Conservation (phyloP, 2,113 vertebrate species). For the Plecturocebus donacophilus region DNA sequence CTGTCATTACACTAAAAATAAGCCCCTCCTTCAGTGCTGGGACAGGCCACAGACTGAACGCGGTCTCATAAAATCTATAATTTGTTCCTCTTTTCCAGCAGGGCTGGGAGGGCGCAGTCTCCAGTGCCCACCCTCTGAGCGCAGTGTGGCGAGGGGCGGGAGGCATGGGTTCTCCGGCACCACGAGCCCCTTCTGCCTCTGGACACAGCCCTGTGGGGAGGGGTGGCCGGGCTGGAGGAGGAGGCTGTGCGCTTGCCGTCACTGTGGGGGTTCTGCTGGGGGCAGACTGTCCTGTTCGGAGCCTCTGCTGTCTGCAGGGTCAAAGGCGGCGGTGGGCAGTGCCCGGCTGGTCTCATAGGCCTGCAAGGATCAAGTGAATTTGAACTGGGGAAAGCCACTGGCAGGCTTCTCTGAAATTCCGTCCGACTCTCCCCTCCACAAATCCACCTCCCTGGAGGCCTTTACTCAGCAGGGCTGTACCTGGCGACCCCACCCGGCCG, state of each 20-base stretch:
- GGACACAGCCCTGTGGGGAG: background rate
- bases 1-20: background rate
- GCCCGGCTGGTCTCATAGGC: background rate
- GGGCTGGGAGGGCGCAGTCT: background rate
- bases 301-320: no score
- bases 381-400: fast-evolving
- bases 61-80: fast-evolving
- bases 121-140: no score
- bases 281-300: background rate
- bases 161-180: background rate
- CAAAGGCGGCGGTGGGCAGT: background rate
- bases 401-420: background rate
- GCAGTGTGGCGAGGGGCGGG: background rate
- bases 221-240: background rate
- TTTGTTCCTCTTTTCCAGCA: background rate
- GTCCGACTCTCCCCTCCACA: no score
- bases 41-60: background rate
- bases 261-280: no score
- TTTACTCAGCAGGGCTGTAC: background rate
- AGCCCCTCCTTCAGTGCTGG: background rate
- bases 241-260: fast-evolving
- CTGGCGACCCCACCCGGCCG: background rate
- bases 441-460: background rate
- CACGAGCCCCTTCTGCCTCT: background rate
- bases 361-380: fast-evolving